These are phyloP conservation scores for Oegoconia quadripuncta DNA, from an alignment of 2,888 invertebrate species.

Conservation along the genomic window DNA sequence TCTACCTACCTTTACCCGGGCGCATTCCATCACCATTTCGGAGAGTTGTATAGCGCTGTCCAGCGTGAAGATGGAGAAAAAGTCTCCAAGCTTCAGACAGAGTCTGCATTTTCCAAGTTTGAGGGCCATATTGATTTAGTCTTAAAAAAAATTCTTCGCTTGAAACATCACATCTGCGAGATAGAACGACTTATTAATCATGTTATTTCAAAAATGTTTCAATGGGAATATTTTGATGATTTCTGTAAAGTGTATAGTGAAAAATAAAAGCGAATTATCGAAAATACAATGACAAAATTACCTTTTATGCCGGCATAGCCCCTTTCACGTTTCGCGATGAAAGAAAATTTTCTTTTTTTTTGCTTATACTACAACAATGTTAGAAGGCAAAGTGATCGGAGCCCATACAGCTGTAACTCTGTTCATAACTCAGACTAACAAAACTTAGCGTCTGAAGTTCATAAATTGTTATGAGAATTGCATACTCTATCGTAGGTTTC, in stretches of 20 bases:
- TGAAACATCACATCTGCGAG: conserved; percentile 37
- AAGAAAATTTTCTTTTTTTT: no score
- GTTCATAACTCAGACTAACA: no score
- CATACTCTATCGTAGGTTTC: no score
- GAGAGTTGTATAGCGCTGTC: conserved; percentile 70
- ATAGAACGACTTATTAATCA: conserved; percentile 11
- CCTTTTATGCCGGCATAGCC: conserved; percentile 35
- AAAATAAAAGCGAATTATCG: conserved; percentile 6
- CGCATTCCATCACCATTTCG: conserved; percentile 76
- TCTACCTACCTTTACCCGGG: conserved; percentile 61
- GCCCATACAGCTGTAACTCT: no score
- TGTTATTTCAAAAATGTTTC: not conserved
- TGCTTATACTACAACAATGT: no score
- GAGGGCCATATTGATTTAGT: conserved; percentile 76
- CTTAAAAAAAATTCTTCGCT: conserved; percentile 35
- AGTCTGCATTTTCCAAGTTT: conserved; percentile 77
- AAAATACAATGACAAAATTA: conserved; percentile 24
- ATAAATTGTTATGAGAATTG: no score
- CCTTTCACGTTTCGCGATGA: no score
- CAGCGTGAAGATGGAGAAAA: conserved; percentile 73
- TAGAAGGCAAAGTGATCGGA: no score
- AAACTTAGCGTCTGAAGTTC: no score
- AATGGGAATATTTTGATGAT: not conserved
- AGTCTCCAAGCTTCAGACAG: conserved; percentile 75
- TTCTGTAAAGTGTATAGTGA: not conserved